phyloP scores from a whole-genome alignment of 1,140 invertebrate genomes.

The Monomorium pharaonis region DNA sequence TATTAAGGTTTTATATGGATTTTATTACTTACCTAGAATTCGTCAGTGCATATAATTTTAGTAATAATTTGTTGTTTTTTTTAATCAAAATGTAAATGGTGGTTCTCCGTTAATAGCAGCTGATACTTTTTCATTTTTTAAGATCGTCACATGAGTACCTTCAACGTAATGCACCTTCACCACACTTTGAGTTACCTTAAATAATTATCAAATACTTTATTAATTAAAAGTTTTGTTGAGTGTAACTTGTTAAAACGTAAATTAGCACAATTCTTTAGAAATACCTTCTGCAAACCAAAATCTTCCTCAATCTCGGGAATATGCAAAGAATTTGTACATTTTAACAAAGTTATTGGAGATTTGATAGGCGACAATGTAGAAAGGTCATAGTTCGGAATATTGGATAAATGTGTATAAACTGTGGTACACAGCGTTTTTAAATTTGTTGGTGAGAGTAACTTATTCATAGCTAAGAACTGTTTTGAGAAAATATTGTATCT shows the following conservation, averaged over 20 bases:
- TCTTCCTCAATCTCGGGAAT: slow-evolving; percentile 86
- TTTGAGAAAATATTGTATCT: slow-evolving; percentile 77
- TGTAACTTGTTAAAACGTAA: not conserved
- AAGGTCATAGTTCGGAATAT: slow-evolving; percentile 82
- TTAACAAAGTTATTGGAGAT: slow-evolving; percentile 87
- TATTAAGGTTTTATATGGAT: too few species aligned
- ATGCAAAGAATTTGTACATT: slow-evolving; percentile 85
- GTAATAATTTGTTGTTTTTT: too few species aligned
- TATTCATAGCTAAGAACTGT: slow-evolving; percentile 45
- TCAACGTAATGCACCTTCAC: not conserved
- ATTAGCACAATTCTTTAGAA: not conserved
- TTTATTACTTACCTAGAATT: too few species aligned
- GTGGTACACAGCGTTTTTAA: slow-evolving; percentile 79
- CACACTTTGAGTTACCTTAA: not conserved
- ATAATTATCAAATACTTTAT: not conserved
- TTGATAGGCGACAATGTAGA: slow-evolving; percentile 79
- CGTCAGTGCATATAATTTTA: too few species aligned
- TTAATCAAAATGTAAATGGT: not conserved
- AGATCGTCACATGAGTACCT: not conserved
- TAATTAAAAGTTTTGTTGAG: not conserved
- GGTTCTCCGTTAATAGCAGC: too few species aligned
- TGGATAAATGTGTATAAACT: slow-evolving; percentile 86
- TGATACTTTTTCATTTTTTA: not conserved
- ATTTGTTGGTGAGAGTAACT: not conserved
- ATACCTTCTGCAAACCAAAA: slow-evolving; percentile 86